Evolutionary conservation across 2,888 invertebrate species (phyloP), one percentile per base, ranked within the genome.

Genomic region (Psylliodes chrysocephalus): DNA sequence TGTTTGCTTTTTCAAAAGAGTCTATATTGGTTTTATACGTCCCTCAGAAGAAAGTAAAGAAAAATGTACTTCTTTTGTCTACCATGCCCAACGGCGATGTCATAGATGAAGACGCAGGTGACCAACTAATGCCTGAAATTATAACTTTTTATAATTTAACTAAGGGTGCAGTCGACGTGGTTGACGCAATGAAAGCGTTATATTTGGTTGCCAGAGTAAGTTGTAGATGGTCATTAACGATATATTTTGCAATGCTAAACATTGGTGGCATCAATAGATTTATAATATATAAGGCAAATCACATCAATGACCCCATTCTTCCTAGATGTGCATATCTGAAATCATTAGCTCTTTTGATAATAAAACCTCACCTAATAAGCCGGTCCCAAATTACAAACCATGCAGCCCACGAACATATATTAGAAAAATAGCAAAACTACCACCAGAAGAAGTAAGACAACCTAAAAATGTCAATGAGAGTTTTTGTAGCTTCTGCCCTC

Each of bases 161-260:
- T 17, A 75, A 76, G 65, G 59, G 64, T 33, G 73, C 75, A 19
- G 74, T 76, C 46, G 76, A 77, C 56, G 70, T 74, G n/a, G 74
- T 76, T 15, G 75, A 77, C 62, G 67, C 70, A 71, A 66, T 75
- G 64, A 72, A 71, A 60, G 68, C 73, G 55, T 60, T 70, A 52
- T 60, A 60, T 14, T 53, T 33, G 17, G 30, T 52, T 18, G 12
- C 42, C 42, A 25, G 60, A 40, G 40, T 59, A 28, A 55, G 46
- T 33, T 44, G 40, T 14, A 57, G 47, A 18, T 57, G 51, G 51
- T 42, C 51, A 17, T 42, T 52, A 15, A 60, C 63, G 15, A 4
- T 60, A 44, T 60, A 51, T 42, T 44, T 22, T 22, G 15, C 52
- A 17, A 15, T 53, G 30, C 30, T 60, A 28, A 60, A 60, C 19